phyloP scores from a whole-genome alignment of 2,888 invertebrate species.

The Copidosoma aretas region DNA sequence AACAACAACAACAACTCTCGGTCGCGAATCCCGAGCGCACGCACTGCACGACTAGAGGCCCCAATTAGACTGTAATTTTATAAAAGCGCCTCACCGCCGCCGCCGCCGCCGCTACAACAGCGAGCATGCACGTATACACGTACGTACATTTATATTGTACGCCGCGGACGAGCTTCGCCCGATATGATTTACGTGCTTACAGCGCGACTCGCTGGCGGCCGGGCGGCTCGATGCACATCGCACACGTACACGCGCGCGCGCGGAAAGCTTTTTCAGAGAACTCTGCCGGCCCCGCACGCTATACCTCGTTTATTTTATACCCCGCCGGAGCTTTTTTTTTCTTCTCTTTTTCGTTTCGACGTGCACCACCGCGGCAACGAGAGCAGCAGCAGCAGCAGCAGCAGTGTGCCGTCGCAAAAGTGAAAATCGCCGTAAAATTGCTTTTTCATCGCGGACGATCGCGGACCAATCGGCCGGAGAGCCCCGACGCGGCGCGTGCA shows the following conservation, averaged over 20 bases:
- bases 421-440: conserved; percentile 41
- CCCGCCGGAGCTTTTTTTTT: conserved; percentile 7
- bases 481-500: not conserved
- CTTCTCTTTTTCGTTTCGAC: not conserved
- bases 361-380: not conserved
- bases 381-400: too few relatives aligned
- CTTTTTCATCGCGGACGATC: conserved; percentile 41
- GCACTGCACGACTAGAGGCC: not conserved
- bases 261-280: not conserved
- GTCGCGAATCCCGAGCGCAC: not conserved
- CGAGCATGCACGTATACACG: too few relatives aligned
- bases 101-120: too few relatives aligned
- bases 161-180: not conserved
- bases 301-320: too few relatives aligned
- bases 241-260: not conserved
- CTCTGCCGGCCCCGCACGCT: not conserved
- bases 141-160: too few relatives aligned
- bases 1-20: not conserved
- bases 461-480: conserved; percentile 33
- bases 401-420: conserved; percentile 22
- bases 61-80: conserved; percentile 40
- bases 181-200: conserved; percentile 40
- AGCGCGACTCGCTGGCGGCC: conserved; percentile 31
- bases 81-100: conserved; percentile 27
- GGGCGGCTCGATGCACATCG: not conserved